Base-by-base conservation (phyloP, 2,888 invertebrate species). In the Ophioninae sp. region DNA sequence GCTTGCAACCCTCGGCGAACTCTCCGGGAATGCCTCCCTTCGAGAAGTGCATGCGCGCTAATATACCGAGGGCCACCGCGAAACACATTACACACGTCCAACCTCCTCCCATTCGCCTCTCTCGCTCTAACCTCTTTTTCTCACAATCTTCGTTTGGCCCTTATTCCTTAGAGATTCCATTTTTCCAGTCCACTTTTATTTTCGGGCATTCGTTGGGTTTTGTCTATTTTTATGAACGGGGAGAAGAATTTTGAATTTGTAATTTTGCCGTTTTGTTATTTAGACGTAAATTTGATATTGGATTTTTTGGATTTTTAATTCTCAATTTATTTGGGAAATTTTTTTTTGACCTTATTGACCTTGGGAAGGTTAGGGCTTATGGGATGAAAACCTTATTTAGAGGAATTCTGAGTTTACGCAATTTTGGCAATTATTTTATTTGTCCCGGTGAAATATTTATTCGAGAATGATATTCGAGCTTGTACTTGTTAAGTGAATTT, bases 31-130 rank as follows among this genome's bases (percentile, higher is more conserved):
- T 69, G 69, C 74, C 59, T 44, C 58, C 81, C 72, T 72, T 72
- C 71, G 65, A 81, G 37, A 81, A 76, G 76, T 81, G 65, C 75
- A 81, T 59, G 76, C 41, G 51, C 51, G 81, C 76, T 80, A 76
- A 76, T 76, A 76, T 39, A 67, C 30, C 17, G 69, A 51, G 22
- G 51, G 69, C 20, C 13, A 69, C 69, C 63, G 51, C 64, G 69
- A 61, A 51, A 78, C 51, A 78, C 69, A 68, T 76, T 68, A 63
- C 69, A 69, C 69, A 69, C 61, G 64, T 59, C 59, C 22, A 6
- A 56, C 51, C 51, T 51, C 51, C 37, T 1, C 7, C n/a, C 0
- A 10, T 41, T 41, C n/a, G n/a, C 39, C 67, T 67, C 17, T 67
- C 13, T 13, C 51, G 51, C 13, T 51, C 13, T 13, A 13, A 10